Base-by-base conservation (phyloP, 2,113 vertebrate species). In the Xenopus laevis region DNA sequence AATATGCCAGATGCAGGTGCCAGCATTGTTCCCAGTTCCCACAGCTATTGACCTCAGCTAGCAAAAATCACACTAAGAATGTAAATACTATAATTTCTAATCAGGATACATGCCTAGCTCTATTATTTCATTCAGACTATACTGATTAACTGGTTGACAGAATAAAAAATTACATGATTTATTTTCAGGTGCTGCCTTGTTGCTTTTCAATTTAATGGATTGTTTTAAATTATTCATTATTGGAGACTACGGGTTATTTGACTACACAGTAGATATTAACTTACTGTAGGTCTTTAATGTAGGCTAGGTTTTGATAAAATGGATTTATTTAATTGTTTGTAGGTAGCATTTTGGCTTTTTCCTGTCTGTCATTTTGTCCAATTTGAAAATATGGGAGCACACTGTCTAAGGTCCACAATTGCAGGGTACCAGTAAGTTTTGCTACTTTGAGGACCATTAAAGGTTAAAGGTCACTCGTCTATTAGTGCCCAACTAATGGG, bases 51-150 rank as follows among this genome's bases (percentile, higher is more conserved):
- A 76, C 74, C 66, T 76, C 12, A 70, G 27, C 59, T 45, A 44
- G 74, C 33, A 76, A 30, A 70, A 58, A 69, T 76, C 74, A 70
- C 67, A 76, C 64, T 76, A 76, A 57, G 61, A 64, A 57, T 64
- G 74, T 76, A 76, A 76, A 76, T 70, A 76, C 74, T 76, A 76
- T 70, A 76, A 76, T 76, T 76, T 76, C 40, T 76, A 76, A 76
- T 76, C 74, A 76, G 66, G 46, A 70, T 70, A 76, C 69, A 64
- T 70, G 63, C 66, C n/a, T 13, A 4, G n/a, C 9, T 53, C 73
- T 16, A 27, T 70, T 70, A 64, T 30, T 64, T 64, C 74, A 46
- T 47, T 40, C 67, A 44, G 67, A 11, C 60, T 15, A 10, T 13
- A 61, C 66, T 76, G 74, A 76, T 76, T 76, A 76, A 70, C 50